phyloP scores from a whole-genome alignment of 2,113 vertebrate genomes.

The Axis porcinus region DNA sequence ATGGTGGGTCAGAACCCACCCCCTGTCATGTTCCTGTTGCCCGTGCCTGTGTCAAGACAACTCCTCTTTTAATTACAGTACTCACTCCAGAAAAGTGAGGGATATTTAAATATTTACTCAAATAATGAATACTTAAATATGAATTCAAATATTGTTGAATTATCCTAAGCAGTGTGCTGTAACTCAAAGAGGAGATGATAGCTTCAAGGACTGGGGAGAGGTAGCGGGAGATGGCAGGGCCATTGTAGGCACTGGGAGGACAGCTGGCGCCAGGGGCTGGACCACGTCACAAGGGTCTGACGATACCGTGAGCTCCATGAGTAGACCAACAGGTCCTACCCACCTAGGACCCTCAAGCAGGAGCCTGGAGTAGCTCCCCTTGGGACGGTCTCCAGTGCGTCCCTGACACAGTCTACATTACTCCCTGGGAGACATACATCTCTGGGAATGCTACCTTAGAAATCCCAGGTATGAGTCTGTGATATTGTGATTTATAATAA shows the following conservation, averaged over 20 bases:
- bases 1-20: not conserved
- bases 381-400: fast-evolving
- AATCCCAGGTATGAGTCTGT: not conserved
- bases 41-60: too few species aligned
- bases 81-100: not conserved
- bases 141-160: not conserved
- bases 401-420: fast-evolving
- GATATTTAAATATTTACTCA: not conserved
- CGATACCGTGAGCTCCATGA: fast-evolving
- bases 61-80: not conserved
- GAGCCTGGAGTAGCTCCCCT: not conserved
- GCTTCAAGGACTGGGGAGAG: not conserved
- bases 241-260: not conserved
- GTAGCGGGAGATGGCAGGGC: not conserved
- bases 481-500: not conserved
- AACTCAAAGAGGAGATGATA: not conserved
- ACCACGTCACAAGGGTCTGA: not conserved
- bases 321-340: fast-evolving
- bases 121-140: not conserved
- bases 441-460: not conserved
- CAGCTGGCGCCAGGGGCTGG: not conserved
- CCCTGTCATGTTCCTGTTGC: not conserved
- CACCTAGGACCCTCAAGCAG: fast-evolving
- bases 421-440: fast-evolving
- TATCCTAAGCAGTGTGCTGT: not conserved